Conservation (phyloP, 2,797 vertebrate species). For the Oryzias dopingdopingensis region DNA sequence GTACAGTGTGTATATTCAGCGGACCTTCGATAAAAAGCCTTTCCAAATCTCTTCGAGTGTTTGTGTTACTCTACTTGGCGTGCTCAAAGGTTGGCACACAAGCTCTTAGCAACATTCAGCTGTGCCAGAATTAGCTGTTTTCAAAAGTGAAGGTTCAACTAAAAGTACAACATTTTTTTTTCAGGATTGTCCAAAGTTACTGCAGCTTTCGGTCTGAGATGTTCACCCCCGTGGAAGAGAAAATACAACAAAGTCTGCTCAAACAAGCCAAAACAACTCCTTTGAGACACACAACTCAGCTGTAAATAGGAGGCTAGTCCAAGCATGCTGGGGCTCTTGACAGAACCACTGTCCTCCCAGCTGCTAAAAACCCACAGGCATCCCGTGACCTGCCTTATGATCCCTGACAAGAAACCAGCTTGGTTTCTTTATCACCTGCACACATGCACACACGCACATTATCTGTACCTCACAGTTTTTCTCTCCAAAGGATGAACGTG, state of each 20-base stretch:
- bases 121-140: constrained; percentile 33
- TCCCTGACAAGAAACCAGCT: constrained; percentile 52
- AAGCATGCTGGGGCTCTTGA: constrained; percentile 21
- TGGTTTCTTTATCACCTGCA: constrained; percentile 47
- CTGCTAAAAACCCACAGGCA: constrained; percentile 39
- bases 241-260: constrained; percentile 41
- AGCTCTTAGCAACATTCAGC: constrained; percentile 30
- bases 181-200: constrained; percentile 24
- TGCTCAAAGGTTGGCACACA: constrained; percentile 35
- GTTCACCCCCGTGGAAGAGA: constrained; percentile 36
- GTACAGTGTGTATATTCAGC: constrained; percentile 52
- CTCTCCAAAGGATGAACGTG: constrained; percentile 37
- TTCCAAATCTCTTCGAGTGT: constrained; percentile 56
- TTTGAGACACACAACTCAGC: constrained; percentile 41
- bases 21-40: constrained; percentile 45
- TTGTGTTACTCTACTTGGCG: constrained; percentile 42
- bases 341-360: constrained; percentile 34
- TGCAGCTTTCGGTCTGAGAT: constrained; percentile 25
- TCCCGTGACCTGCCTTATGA: constrained; percentile 47
- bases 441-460: constrained; percentile 18
- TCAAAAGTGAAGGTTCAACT: constrained; percentile 12
- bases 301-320: constrained; percentile 47
- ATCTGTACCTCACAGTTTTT: constrained; percentile 22
- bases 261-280: constrained; percentile 37
- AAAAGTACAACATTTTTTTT: constrained; percentile 1